phyloP scores from a whole-genome alignment of 2,888 invertebrate species.

The Salticus scenicus region DNA sequence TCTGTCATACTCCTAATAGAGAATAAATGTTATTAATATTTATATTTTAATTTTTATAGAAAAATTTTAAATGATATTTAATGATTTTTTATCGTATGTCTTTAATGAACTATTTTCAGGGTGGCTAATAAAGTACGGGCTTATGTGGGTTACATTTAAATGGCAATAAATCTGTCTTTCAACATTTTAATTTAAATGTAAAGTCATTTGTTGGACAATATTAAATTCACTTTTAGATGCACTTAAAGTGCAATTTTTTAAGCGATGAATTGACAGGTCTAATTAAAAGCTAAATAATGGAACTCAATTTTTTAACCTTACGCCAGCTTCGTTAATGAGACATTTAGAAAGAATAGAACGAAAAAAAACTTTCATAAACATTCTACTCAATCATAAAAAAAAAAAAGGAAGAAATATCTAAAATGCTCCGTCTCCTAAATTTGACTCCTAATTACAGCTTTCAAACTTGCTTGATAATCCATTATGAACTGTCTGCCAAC shows the following conservation, averaged over 20 bases:
- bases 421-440: conserved; percentile 4
- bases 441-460: conserved; percentile 9
- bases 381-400: conserved; percentile 12
- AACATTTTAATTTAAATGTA: neutral
- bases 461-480: conserved; percentile 28
- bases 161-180: too few species aligned
- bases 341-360: neutral
- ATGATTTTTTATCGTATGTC: too few species aligned
- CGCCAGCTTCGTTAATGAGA: neutral
- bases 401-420: neutral
- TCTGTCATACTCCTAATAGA: too few species aligned
- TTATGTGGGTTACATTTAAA: too few species aligned
- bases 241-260: neutral
- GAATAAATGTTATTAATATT: too few species aligned
- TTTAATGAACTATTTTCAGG: too few species aligned
- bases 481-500: conserved; percentile 62
- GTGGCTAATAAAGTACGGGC: too few species aligned
- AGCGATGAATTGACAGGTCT: neutral
- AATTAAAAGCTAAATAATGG: conserved; percentile 9
- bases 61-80: too few species aligned
- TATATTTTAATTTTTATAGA: too few species aligned
- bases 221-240: neutral
- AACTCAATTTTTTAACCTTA: neutral
- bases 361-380: neutral
- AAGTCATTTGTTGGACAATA: neutral